These are phyloP conservation scores for Notarius quadriscutis DNA, from an alignment of 2,113 vertebrate genomes.

Conservation along the genomic window DNA sequence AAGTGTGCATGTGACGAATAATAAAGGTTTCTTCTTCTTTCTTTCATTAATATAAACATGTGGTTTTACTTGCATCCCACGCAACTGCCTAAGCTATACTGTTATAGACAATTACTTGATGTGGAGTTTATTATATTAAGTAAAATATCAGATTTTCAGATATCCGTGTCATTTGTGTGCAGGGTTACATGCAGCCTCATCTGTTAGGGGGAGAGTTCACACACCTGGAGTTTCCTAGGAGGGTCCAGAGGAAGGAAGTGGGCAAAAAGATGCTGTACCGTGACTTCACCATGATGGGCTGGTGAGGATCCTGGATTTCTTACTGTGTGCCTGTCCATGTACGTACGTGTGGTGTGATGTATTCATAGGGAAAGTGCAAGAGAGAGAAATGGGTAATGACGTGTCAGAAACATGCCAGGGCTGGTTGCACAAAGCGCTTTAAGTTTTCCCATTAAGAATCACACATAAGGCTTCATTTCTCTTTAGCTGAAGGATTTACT, in stretches of 20 bases:
- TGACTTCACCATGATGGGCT: conserved; percentile 96
- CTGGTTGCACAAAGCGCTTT: too few relatives aligned
- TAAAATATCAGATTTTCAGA: background rate
- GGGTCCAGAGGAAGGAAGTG: conserved; percentile 94
- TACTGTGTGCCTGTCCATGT: background rate
- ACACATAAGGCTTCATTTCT: too few relatives aligned
- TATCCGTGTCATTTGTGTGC: conserved; percentile 44
- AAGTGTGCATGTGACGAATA: too few relatives aligned
- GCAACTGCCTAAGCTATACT: background rate
- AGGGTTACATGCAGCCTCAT: conserved; percentile 97
- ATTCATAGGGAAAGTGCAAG: background rate
- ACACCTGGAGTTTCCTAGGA: conserved; percentile 95
- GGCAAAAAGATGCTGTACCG: conserved; percentile 97
- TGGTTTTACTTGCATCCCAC: background rate
- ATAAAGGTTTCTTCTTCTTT: too few relatives aligned
- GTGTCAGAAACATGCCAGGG: background rate
- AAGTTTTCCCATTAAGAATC: background rate
- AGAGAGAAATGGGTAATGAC: background rate
- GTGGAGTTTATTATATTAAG: background rate
- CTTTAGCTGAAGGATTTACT: too few relatives aligned
- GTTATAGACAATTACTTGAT: background rate
- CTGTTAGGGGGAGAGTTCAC: conserved; percentile 97
- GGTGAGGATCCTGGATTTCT: conserved; percentile 73
- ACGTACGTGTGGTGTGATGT: background rate
- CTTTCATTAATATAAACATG: background rate